These are phyloP conservation scores for Rhizoglyphus robini DNA, from an alignment of 1,140 invertebrate species.

Conservation along the genomic window DNA sequence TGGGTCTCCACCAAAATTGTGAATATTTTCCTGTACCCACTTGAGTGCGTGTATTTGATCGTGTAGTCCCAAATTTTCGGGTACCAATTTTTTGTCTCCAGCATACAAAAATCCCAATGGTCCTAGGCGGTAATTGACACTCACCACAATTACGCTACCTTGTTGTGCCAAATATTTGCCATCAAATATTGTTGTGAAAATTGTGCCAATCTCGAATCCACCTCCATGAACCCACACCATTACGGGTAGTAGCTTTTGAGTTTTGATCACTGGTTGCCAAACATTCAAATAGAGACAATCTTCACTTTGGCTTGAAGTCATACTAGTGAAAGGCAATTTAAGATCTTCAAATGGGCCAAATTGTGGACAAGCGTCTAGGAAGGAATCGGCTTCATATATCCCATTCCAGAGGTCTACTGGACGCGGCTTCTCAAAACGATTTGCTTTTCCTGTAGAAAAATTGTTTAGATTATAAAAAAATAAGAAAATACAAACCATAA, in stretches of 20 bases:
- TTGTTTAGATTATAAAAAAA: too few relatives aligned
- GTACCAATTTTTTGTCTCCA: conserved; percentile 48
- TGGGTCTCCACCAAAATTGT: too few relatives aligned
- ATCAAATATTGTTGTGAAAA: conserved; percentile 25
- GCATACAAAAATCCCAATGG: conserved; percentile 72
- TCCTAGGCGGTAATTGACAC: too few relatives aligned
- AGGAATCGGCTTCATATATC: background rate
- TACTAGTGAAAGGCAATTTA: background rate
- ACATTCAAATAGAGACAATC: conserved; percentile 9
- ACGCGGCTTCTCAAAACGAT: background rate
- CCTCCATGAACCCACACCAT: conserved; percentile 32
- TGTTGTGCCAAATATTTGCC: conserved; percentile 26
- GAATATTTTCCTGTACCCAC: too few relatives aligned
- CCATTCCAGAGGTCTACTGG: background rate
- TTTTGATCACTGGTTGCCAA: background rate
- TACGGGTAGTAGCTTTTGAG: conserved; percentile 20
- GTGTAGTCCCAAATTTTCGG: conserved; percentile 78
- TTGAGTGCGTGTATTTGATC: conserved; percentile 39
- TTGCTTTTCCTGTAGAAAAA: too few relatives aligned
- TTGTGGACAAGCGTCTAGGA: background rate
- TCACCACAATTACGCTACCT: conserved; percentile 32
- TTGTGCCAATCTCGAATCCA: background rate
- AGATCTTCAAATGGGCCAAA: too few relatives aligned
- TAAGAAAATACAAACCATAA: too few relatives aligned
- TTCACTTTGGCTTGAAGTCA: background rate